phyloP scores from a whole-genome alignment of 2,797 vertebrate species.

The Heterohyrax brucei region DNA sequence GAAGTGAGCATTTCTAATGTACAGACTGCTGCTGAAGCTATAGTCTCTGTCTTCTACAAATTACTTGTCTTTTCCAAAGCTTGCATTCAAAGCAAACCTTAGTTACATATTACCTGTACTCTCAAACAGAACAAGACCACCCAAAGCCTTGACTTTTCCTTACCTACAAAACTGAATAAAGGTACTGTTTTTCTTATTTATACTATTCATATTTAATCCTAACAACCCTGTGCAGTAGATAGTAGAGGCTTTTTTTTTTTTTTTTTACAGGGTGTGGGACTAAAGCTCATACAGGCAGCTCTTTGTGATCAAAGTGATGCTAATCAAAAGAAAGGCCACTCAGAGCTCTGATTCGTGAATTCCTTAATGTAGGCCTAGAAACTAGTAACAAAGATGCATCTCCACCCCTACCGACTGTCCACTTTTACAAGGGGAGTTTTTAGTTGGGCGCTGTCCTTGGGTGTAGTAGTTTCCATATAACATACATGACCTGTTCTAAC shows the following conservation, averaged over 20 bases:
- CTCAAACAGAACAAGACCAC: neutral
- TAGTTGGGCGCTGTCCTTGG: neutral
- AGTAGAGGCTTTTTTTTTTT: neutral
- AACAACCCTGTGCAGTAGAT: neutral
- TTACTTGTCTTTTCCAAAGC: neutral
- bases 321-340: neutral
- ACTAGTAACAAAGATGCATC: neutral
- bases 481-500: neutral
- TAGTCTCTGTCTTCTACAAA: neutral
- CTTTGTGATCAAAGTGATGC: neutral
- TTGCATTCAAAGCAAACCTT: neutral
- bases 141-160: neutral
- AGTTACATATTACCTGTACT: neutral
- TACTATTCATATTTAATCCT: neutral
- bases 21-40: neutral
- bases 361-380: neutral
- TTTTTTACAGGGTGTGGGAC: neutral
- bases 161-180: neutral
- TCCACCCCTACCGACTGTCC: neutral
- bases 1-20: neutral
- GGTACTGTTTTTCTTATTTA: neutral
- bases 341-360: neutral
- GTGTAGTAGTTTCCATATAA: neutral
- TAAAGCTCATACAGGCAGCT: neutral
- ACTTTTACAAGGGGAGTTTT: neutral